These are phyloP conservation scores for Telmatochromis bifrenatus DNA, from an alignment of 2,113 vertebrate species.

Conservation along the genomic window DNA sequence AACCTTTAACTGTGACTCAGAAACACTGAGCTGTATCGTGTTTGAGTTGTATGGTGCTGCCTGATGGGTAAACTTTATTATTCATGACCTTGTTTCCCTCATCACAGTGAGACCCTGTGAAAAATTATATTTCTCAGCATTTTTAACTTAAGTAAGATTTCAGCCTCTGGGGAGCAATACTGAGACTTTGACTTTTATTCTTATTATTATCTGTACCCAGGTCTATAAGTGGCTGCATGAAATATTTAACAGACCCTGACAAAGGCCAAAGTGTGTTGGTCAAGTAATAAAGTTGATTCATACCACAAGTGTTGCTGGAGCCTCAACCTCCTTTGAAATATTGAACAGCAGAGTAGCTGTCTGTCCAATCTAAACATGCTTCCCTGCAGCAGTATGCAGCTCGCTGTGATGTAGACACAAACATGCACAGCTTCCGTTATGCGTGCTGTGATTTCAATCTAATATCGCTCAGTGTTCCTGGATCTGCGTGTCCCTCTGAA, in stretches of 20 bases:
- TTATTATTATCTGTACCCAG: not conserved
- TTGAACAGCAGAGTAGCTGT: not conserved
- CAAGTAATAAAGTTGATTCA: not conserved
- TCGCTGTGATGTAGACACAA: not conserved
- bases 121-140: not conserved
- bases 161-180: not conserved
- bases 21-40: not conserved
- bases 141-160: not conserved
- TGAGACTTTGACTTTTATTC: not conserved
- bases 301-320: not conserved
- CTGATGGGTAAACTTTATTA: not conserved
- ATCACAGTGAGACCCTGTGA: not conserved
- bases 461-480: not conserved
- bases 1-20: not conserved
- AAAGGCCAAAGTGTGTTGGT: not conserved
- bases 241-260: not conserved
- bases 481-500: not conserved
- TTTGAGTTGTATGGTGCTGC: not conserved
- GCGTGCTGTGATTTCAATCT: not conserved
- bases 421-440: not conserved
- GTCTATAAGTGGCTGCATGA: not conserved
- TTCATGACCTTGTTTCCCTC: not conserved
- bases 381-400: not conserved
- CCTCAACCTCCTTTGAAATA: not conserved
- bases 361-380: not conserved